These are phyloP conservation scores for Argopecten irradians DNA, from an alignment of 1,140 invertebrate genomes.

Conservation along the genomic window DNA sequence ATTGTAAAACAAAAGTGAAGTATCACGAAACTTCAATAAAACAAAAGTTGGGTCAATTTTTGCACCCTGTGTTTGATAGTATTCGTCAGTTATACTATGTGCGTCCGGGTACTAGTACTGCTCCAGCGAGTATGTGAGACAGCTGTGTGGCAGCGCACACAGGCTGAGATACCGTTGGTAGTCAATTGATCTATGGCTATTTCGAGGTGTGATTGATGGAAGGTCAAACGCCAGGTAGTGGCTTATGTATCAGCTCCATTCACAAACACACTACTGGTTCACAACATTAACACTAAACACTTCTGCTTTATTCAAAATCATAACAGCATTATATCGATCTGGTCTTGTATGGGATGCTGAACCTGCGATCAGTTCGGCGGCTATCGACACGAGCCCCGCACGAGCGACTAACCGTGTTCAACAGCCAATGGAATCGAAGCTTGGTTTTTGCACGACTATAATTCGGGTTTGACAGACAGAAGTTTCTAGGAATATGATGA, in stretches of 20 bases:
- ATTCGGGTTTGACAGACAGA: slow-evolving; percentile 20
- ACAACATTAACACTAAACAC: neutral
- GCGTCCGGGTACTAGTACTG: neutral
- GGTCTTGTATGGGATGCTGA: neutral
- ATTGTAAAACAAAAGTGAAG: neutral
- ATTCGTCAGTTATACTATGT: neutral
- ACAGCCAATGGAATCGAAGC: neutral
- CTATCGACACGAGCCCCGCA: slow-evolving; percentile 13
- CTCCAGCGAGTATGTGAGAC: neutral
- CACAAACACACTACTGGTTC: slow-evolving; percentile 1
- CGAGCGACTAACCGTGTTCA: neutral
- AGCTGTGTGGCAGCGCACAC: neutral
- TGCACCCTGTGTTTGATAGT: neutral
- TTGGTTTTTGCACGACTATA: neutral
- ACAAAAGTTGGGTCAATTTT: neutral
- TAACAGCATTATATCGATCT: slow-evolving; percentile 18
- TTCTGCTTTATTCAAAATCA: slow-evolving; percentile 18
- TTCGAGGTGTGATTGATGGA: neutral
- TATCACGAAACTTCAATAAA: neutral
- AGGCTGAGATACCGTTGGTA: neutral
- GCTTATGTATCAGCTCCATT: slow-evolving; percentile 1
- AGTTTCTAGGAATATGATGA: slow-evolving; percentile 17
- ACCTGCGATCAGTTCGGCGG: slow-evolving; percentile 4
- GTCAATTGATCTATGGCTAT: slow-evolving; percentile 1
- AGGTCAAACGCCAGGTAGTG: slow-evolving; percentile 13